Evolutionary conservation across 1,140 invertebrate species (phyloP), one percentile per base, ranked within the genome.

Genomic region (Lordiphosa clarofinis): DNA sequence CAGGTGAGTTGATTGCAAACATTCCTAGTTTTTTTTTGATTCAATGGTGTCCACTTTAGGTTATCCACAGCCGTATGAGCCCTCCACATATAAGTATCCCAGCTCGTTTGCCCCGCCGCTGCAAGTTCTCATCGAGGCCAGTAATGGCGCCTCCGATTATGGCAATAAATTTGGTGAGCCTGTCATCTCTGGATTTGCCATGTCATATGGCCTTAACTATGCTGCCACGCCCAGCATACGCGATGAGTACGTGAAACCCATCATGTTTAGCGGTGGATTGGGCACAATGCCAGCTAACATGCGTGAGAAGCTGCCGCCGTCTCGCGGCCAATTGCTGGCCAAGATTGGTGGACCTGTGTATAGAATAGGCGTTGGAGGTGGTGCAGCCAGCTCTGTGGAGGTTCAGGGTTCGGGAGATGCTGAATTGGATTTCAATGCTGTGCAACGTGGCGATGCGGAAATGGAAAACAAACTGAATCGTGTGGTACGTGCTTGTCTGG

Each of bases 141-240:
- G 96, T 88, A 98, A 99, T 89, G 98, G 98, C 7, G 98, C 98
- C 9, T 99, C 97, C 0, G 98, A 99, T 90, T 99, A 99, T 91
- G 98, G 98, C 4, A 99, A 99, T 88, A 99, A 99, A 91, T 99
- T 99, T 91, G 98, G 98, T 1, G 98, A 99, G 89, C 98, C 98
- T 3, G 91, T 99, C 1, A 93, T 99, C 52, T 90, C 91, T 74
- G 98, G 98, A 19, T 99, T 99, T 89, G 93, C 95, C 0, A 91
- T 98, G 52, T 96, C 97, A 1, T 99, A 97, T 90, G 98, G 98
- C 6, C 90, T 96, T 73, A 89, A 90, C 0, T 92, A 95, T 74
- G 88, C 90, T 0, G 71, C 62, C 0, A 33, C 50, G 11, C 87
- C 90, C 35, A 92, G 92, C 31, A 92, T 94, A 64, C 90, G 97